Percentiles rank a stretch among this genome's conserved stretches.
Conservation (phyloP, 2,113 vertebrate species). For the Cisticola juncidis region DNA sequence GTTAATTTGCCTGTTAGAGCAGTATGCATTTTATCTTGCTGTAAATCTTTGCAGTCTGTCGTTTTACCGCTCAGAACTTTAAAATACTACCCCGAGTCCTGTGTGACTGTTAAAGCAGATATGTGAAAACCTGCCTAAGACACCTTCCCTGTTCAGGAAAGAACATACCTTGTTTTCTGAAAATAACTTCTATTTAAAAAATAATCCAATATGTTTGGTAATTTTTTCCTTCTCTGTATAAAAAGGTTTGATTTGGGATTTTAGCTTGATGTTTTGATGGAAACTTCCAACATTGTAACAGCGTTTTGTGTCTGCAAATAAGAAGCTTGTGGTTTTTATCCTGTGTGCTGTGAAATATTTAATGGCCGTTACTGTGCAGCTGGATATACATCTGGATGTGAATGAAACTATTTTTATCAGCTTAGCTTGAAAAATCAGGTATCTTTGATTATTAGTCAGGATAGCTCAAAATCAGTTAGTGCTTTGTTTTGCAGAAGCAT, state of each 20-base stretch:
- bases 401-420: constrained; percentile 69
- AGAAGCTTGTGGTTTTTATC: constrained; percentile 22
- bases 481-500: constrained; percentile 61
- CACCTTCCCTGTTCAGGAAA: constrained; percentile 28
- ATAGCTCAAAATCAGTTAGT: constrained; percentile 63
- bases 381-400: constrained; percentile 61
- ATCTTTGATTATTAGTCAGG: constrained; percentile 52
- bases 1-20: constrained; percentile 49
- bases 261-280: background rate
- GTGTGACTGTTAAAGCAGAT: background rate
- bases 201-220: background rate
- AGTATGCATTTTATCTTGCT: constrained; percentile 43
- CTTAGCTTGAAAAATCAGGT: constrained; percentile 56
- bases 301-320: constrained; percentile 11
- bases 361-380: constrained; percentile 64
- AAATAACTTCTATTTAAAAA: background rate
- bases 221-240: background rate
- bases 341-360: constrained; percentile 55
- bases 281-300: constrained; percentile 4
- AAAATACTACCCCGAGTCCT: constrained; percentile 6
- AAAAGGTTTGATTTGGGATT: background rate
- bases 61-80: constrained; percentile 24
- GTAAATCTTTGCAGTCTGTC: background rate
- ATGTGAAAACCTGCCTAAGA: background rate
- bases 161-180: background rate